A percentile compares a stretch with the other conserved stretches of the same genome.
Evolutionary conservation across 2,113 vertebrate species (phyloP).

Genomic region (Arvicanthis niloticus): DNA sequence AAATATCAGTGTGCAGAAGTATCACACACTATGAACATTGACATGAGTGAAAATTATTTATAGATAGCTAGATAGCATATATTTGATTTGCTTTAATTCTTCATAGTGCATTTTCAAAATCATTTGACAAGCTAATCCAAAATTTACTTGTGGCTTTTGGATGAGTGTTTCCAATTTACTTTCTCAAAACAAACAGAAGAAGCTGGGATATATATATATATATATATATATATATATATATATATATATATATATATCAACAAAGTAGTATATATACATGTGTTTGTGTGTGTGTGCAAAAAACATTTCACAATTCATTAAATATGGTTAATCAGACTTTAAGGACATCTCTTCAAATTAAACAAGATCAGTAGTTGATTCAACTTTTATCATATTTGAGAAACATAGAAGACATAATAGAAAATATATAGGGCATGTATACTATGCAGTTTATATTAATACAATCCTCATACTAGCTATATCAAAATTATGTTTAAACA

Average conservation of each 20-base stretch:
- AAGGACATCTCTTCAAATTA: background rate
- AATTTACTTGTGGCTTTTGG: background rate
- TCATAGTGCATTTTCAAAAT: background rate
- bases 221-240: background rate
- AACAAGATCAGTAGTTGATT: background rate
- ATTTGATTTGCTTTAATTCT: slow-evolving; percentile 14
- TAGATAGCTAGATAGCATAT: background rate
- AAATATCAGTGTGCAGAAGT: background rate
- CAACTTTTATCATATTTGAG: background rate
- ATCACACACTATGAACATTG: background rate
- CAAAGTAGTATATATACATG: no score
- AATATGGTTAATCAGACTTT: background rate
- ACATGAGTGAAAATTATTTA: slow-evolving; percentile 23
- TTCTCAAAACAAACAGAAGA: background rate
- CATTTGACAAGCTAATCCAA: background rate
- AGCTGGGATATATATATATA: background rate
- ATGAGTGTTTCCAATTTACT: background rate
- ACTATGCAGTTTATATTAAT: background rate
- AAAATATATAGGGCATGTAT: background rate
- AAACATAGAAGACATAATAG: background rate
- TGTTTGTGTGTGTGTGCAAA: background rate
- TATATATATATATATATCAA: background rate
- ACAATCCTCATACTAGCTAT: background rate
- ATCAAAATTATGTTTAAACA: background rate
- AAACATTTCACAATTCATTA: background rate